A percentile compares a stretch with the other conserved stretches of the same genome.
Evolutionary conservation across 2,113 vertebrate genomes (phyloP).

Genomic region (Silurus asotus): DNA sequence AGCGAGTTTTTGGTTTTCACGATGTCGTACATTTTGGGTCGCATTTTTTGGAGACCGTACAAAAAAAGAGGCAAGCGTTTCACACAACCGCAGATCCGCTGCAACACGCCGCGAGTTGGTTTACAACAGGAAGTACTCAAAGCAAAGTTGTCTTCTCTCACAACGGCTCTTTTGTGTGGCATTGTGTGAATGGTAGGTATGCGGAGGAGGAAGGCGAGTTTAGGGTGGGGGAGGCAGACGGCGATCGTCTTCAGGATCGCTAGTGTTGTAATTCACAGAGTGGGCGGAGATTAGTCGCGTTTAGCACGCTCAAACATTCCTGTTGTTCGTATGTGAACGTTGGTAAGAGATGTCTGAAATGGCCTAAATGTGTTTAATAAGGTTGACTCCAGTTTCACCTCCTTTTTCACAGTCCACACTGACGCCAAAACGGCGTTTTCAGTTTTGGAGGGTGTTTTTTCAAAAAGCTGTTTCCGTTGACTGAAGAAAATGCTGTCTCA

Average conservation of each 20-base stretch:
- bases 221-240: constrained; percentile 20
- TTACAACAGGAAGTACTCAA: constrained; percentile 41
- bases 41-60: not conserved
- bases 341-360: no score
- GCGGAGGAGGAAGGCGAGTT: constrained; percentile 23
- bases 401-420: no score
- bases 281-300: constrained; percentile 67
- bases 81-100: constrained; percentile 16
- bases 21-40: not conserved
- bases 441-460: no score
- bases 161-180: constrained; percentile 31
- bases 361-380: no score
- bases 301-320: constrained; percentile 40
- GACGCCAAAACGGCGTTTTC: no score
- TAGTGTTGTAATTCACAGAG: constrained; percentile 1
- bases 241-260: not conserved
- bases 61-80: not conserved
- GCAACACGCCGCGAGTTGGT: constrained; percentile 1
- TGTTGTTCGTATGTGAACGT: constrained; percentile 17
- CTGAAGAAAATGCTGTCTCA: no score
- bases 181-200: constrained; percentile 31
- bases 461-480: no score
- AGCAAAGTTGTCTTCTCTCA: constrained; percentile 22
- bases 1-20: not conserved
- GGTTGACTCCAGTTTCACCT: no score